A percentile compares a stretch with the other conserved stretches of the same genome.
phyloP scores from a whole-genome alignment of 1,140 invertebrate species.

The Drosophila elegans region DNA sequence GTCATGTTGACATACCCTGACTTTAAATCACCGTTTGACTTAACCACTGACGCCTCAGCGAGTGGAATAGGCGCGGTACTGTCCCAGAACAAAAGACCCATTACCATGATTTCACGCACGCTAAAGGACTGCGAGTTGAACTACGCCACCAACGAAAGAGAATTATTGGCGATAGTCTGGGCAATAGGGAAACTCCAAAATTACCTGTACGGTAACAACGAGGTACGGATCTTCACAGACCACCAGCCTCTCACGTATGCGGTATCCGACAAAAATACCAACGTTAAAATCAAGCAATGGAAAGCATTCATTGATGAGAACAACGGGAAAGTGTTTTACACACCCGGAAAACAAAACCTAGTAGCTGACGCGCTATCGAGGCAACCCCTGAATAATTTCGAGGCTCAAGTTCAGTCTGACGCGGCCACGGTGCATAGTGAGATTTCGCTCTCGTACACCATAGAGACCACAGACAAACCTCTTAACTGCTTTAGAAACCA shows the following conservation, averaged over 20 bases:
- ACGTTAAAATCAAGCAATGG: slow-evolving; percentile 20
- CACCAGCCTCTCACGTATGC: slow-evolving; percentile 22
- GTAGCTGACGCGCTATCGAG: slow-evolving; percentile 5
- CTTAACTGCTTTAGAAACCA: slow-evolving; percentile 37
- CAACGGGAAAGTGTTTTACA: slow-evolving; percentile 29
- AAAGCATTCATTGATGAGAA: slow-evolving; percentile 40
- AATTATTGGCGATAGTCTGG: slow-evolving; percentile 6
- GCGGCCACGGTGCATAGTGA: slow-evolving; percentile 25
- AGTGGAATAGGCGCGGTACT: neutral
- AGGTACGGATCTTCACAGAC: slow-evolving; percentile 23
- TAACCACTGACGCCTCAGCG: slow-evolving; percentile 3
- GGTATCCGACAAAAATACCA: slow-evolving; percentile 26
- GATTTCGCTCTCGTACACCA: slow-evolving; percentile 10
- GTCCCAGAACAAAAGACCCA: neutral
- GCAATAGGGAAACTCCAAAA: slow-evolving; percentile 20
- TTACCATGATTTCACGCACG: too few species aligned
- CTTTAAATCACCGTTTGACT: slow-evolving; percentile 9
- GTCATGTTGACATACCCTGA: slow-evolving; percentile 12
- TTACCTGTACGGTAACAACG: slow-evolving; percentile 19
- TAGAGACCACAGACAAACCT: slow-evolving; percentile 33
- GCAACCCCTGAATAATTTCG: slow-evolving; percentile 2
- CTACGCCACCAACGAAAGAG: slow-evolving; percentile 12
- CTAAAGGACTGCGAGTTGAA: slow-evolving; percentile 11
- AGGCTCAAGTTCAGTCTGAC: slow-evolving; percentile 6
- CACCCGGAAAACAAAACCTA: slow-evolving; percentile 17